Evolutionary conservation across 2,797 vertebrate species (phyloP), one percentile per base, ranked within the genome.

Genomic region (Chaenodraco wilsoni): DNA sequence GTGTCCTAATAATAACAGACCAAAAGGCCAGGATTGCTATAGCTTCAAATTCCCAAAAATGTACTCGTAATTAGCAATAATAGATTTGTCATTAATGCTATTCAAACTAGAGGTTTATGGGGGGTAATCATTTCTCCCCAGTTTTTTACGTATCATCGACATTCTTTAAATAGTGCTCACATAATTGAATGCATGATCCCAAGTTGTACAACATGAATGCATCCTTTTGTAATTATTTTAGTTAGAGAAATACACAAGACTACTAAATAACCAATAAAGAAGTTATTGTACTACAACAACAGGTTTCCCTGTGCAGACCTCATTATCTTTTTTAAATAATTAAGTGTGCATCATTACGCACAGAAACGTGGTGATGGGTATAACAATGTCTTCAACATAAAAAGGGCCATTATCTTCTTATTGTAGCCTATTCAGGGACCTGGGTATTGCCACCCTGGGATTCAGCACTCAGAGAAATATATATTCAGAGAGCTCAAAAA

Each of bases 321-420:
- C 31, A 49, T 46, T 57, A 37, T 40, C 12, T 73, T 66, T 66
- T 58, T 48, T 9, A 49, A 56, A 59, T 64, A 58, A 61, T 61
- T 43, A 6, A 50, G 45, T 40, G 40, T 51, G 15, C 23, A 62
- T 59, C 63, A 67, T 74, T 74, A 60, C 21, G 9, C 44, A 44
- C 31, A 17, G 52, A 58, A 57, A 67, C 27, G 63, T 31, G 15
- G 10, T 41, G 52, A 58, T 57, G 21, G 15, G 14, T 57, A 45
- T 51, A 21, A 48, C 41, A 56, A n/a, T 17, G 10, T 45, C 27
- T 52, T 50, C 44, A 68, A 43, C 48, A 46, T 43, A 49, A 65
- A 70, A 71, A 33, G 33, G 44, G 33, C 45, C 49, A 65, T 56
- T 72, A 41, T 65, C 17, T 31, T 69, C 16, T 61, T n/a, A 72